Conservation (phyloP, 64 coral and sea anemone species). For the Stichodactyla mertensii region DNA sequence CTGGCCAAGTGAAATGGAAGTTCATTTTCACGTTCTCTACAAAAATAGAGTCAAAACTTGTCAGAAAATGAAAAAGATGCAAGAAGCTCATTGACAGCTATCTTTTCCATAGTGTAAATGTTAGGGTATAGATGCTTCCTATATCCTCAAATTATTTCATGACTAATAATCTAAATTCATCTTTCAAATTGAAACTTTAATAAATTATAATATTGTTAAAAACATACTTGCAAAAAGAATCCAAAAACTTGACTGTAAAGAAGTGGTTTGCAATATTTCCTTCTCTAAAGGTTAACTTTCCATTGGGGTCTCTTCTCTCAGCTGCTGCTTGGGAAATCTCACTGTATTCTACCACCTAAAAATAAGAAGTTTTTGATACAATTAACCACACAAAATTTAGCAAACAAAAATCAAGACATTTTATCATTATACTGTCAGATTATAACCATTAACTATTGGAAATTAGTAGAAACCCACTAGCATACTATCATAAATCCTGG, state of each 20-base stretch:
- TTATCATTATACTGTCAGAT: no score
- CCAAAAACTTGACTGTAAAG: conserved; percentile 78
- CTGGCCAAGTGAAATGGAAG: conserved; percentile 79
- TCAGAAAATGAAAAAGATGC: background rate
- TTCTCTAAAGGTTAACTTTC: conserved; percentile 72
- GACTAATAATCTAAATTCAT: no score
- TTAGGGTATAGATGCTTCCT: no score
- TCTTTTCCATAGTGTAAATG: no score
- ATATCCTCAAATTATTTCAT: no score
- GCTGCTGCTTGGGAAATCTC: conserved; percentile 69
- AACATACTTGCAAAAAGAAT: conserved; percentile 67
- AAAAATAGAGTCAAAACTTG: conserved; percentile 21
- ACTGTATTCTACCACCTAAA: conserved; percentile 97
- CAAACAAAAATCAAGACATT: no score
- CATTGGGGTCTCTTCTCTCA: conserved; percentile 60
- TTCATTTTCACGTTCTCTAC: conserved; percentile 72
- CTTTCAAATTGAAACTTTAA: no score
- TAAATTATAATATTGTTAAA: no score
- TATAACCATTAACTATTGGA: no score
- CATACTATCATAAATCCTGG: background rate
- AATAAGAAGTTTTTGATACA: background rate
- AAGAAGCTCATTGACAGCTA: no score
- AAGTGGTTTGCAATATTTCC: conserved; percentile 97
- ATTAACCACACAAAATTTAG: background rate
- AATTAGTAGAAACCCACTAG: no score